These are phyloP conservation scores for Garra rufa DNA, from an alignment of 2,113 vertebrate genomes.

Conservation along the genomic window DNA sequence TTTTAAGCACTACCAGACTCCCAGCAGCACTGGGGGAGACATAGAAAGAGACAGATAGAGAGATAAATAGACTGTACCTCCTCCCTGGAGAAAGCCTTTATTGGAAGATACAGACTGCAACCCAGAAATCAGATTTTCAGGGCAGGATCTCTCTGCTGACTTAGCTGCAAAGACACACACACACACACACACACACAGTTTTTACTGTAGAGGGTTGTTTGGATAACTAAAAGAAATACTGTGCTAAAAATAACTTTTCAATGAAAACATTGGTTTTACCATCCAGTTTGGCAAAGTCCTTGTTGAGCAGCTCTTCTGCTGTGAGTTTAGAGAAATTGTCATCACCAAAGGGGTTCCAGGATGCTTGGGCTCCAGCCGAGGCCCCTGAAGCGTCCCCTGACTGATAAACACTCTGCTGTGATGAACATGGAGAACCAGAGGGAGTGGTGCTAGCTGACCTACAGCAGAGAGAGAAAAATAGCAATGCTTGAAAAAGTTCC, in stretches of 20 bases:
- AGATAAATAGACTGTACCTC: slow-evolving; percentile 75
- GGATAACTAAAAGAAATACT: background rate
- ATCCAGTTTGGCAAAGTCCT: slow-evolving; percentile 96
- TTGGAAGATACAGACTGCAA: slow-evolving; percentile 72
- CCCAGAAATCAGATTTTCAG: slow-evolving; percentile 85
- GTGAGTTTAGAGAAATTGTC: slow-evolving; percentile 99
- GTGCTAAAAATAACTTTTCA: background rate
- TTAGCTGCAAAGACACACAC: slow-evolving; percentile 74
- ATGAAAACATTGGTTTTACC: slow-evolving; percentile 72
- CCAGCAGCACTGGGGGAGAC: background rate
- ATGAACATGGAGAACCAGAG: slow-evolving; percentile 84
- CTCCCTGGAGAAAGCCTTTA: slow-evolving; percentile 78
- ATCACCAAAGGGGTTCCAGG: slow-evolving; percentile 97
- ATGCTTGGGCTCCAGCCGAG: slow-evolving; percentile 65
- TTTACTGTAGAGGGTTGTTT: background rate
- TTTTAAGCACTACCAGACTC: background rate
- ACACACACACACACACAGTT: slow-evolving; percentile 41
- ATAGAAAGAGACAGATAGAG: background rate
- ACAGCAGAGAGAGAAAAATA: slow-evolving; percentile 25
- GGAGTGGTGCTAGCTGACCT: slow-evolving; percentile 98
- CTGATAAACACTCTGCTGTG: slow-evolving; percentile 80
- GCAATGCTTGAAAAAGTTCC: slow-evolving; percentile 31
- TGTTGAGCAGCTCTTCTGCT: slow-evolving; percentile 96
- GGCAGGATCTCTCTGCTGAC: slow-evolving; percentile 82
- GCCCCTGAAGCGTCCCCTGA: slow-evolving; percentile 58